Conservation (phyloP, 2,888 invertebrate genomes). For the Plagodis dolabraria region DNA sequence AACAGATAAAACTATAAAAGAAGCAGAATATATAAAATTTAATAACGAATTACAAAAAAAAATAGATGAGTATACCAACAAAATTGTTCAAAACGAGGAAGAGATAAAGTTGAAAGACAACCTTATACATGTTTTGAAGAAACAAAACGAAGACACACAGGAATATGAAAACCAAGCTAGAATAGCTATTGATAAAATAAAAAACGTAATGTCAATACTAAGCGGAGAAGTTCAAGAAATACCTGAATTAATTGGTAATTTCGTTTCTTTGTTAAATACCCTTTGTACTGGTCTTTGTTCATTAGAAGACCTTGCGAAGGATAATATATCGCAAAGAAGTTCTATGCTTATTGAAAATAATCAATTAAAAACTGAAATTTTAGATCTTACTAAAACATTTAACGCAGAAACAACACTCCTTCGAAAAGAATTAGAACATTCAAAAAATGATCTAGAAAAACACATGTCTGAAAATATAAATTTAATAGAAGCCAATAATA, state of each 20-base stretch:
- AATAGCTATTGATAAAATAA: slow-evolving; percentile 45
- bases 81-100: slow-evolving; percentile 46
- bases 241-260: slow-evolving; percentile 51
- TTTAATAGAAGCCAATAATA: slow-evolving; percentile 17
- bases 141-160: slow-evolving; percentile 43
- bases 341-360: slow-evolving; percentile 29
- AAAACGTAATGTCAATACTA: slow-evolving; percentile 50
- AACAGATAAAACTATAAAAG: slow-evolving; percentile 34
- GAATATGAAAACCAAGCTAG: slow-evolving; percentile 52
- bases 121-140: slow-evolving; percentile 46
- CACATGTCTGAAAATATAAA: slow-evolving; percentile 24
- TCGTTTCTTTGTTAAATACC: slow-evolving; percentile 47
- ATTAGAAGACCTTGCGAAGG: slow-evolving; percentile 50
- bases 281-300: slow-evolving; percentile 48
- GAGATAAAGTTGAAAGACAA: slow-evolving; percentile 48
- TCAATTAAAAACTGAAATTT: slow-evolving; percentile 38
- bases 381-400: slow-evolving; percentile 29
- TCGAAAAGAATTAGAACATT: slow-evolving; percentile 33
- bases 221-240: slow-evolving; percentile 52
- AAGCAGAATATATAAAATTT: slow-evolving; percentile 38
- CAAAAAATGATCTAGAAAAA: slow-evolving; percentile 26
- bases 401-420: slow-evolving; percentile 35
- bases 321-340: slow-evolving; percentile 50
- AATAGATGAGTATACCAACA: slow-evolving; percentile 41
- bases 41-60: slow-evolving; percentile 44